phyloP scores from a whole-genome alignment of 2,888 invertebrate genomes.

The Colletes collaris region DNA sequence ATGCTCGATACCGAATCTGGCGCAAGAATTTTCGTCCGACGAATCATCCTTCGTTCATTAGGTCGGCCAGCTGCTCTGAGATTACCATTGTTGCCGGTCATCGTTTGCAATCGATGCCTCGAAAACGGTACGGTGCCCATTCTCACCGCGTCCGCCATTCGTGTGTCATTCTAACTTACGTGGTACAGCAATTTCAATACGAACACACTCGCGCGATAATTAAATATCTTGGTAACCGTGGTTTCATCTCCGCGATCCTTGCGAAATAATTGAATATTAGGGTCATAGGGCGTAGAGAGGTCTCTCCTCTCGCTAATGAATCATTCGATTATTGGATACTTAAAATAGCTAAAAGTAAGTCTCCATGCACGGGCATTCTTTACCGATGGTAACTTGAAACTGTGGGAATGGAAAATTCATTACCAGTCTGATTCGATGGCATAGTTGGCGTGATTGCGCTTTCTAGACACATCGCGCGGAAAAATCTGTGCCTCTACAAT shows the following conservation, averaged over 20 bases:
- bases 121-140: constrained; percentile 54
- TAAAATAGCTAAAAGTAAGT: constrained; percentile 8
- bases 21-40: constrained; percentile 44
- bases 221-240: constrained; percentile 55
- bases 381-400: constrained; percentile 19
- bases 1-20: constrained; percentile 44
- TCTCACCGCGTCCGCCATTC: constrained; percentile 29
- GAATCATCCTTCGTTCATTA: constrained; percentile 72
- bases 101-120: constrained; percentile 67
- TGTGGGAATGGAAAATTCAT: constrained; percentile 21
- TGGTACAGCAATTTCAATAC: constrained; percentile 25
- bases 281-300: background rate
- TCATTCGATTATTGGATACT: constrained; percentile 30
- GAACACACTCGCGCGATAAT: constrained; percentile 47
- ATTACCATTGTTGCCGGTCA: constrained; percentile 72
- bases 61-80: constrained; percentile 65
- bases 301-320: constrained; percentile 11
- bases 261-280: constrained; percentile 42
- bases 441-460: background rate
- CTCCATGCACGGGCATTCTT: background rate
- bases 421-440: background rate
- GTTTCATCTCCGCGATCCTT: constrained; percentile 25
- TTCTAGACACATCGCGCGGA: background rate
- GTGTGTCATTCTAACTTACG: constrained; percentile 50
- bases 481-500: no score